A percentile compares a stretch with the other conserved stretches of the same genome.
These are phyloP conservation scores for Peromyscus polionotus DNA, from an alignment of 2,113 vertebrate species.

Conservation along the genomic window DNA sequence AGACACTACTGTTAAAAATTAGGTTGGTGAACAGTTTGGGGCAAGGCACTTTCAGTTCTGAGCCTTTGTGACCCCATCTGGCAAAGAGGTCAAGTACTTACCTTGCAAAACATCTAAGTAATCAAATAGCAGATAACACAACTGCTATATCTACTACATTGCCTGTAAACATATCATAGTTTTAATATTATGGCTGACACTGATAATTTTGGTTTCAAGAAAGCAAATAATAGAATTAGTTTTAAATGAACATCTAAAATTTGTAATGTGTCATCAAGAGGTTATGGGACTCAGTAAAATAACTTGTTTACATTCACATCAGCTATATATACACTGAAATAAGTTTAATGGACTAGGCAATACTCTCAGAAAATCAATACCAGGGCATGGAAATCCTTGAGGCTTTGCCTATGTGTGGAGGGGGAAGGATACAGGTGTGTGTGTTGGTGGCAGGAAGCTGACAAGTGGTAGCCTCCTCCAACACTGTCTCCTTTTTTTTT, in stretches of 20 bases:
- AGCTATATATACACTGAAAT: background rate
- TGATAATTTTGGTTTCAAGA: slow-evolving; percentile 25
- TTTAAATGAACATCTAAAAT: slow-evolving; percentile 9
- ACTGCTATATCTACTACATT: background rate
- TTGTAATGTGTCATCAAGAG: background rate
- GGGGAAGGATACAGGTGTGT: background rate
- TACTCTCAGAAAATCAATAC: slow-evolving; percentile 2
- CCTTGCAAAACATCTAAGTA: background rate
- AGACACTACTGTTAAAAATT: background rate
- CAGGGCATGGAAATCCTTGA: background rate
- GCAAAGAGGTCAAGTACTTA: background rate
- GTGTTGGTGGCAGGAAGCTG: background rate
- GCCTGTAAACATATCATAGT: background rate
- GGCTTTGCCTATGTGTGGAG: background rate
- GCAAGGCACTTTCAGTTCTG: background rate
- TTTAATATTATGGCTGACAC: background rate
- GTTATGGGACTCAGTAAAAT: background rate
- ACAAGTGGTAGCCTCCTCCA: background rate
- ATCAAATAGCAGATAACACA: background rate
- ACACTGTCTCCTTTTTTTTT: background rate
- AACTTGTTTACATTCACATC: background rate
- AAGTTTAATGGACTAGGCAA: background rate
- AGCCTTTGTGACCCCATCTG: background rate
- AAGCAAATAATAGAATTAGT: background rate
- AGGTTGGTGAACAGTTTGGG: background rate